These are phyloP conservation scores for Danio tinwini DNA, from an alignment of 2,797 vertebrate genomes.

Conservation along the genomic window DNA sequence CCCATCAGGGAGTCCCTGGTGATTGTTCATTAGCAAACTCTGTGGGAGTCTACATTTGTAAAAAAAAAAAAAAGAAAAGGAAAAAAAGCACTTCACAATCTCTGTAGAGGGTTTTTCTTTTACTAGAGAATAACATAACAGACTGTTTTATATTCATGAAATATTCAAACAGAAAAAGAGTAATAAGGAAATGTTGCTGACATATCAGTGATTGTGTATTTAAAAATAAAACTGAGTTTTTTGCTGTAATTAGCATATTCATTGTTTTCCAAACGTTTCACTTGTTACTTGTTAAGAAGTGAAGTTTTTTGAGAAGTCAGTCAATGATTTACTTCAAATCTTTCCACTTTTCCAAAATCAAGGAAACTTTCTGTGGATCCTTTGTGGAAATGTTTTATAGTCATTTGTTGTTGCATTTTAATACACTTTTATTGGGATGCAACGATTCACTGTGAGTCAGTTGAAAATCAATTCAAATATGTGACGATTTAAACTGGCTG, in stretches of 20 bases:
- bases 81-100: slow-evolving; percentile 61
- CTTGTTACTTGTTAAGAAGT: no score
- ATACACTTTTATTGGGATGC: no score
- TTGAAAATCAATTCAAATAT: no score
- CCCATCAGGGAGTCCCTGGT: slow-evolving; percentile 70
- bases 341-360: no score
- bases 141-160: slow-evolving; percentile 48
- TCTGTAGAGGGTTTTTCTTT: slow-evolving; percentile 62
- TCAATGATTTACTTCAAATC: no score
- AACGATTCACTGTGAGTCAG: no score
- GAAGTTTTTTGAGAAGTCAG: no score
- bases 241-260: background rate
- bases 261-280: no score
- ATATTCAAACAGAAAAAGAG: slow-evolving; percentile 24
- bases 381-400: no score
- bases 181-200: slow-evolving; percentile 65
- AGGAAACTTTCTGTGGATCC: no score
- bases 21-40: slow-evolving; percentile 82
- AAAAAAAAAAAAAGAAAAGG: slow-evolving; percentile 1
- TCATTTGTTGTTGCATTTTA: no score
- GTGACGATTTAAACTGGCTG: no score
- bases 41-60: slow-evolving; percentile 70
- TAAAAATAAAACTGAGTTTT: slow-evolving; percentile 16
- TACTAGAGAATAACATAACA: slow-evolving; percentile 43
- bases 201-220: slow-evolving; percentile 44